Percentiles rank a stretch among this genome's conserved stretches.
Evolutionary conservation across 1,140 invertebrate species (phyloP).

Genomic region (Drosophila parvula): DNA sequence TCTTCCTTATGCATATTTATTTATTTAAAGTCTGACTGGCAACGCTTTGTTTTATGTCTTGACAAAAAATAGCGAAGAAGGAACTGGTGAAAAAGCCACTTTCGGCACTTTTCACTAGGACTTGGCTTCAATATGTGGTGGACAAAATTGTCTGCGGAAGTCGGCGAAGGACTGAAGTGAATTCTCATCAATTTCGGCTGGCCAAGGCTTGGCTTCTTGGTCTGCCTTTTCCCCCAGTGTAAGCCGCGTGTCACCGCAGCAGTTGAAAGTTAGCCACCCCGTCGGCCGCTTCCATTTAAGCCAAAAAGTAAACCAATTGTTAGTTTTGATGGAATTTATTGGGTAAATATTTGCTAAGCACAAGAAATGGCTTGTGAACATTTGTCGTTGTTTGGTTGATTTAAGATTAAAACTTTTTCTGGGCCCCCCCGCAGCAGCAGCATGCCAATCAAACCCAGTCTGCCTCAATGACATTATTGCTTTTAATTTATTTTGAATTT

Average conservation of each 20-base stretch:
- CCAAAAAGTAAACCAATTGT: slow-evolving; percentile 78
- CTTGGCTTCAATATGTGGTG: slow-evolving; percentile 50
- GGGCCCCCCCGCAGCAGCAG: neutral
- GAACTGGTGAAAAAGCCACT: too few species aligned
- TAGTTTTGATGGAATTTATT: slow-evolving; percentile 82
- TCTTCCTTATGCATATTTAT: slow-evolving; percentile 14
- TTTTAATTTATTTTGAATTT: slow-evolving; percentile 61
- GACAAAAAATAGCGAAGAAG: too few species aligned
- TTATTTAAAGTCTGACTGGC: slow-evolving; percentile 26
- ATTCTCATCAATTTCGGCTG: neutral
- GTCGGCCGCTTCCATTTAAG: slow-evolving; percentile 48
- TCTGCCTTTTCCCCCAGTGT: neutral
- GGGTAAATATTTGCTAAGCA: slow-evolving; percentile 74
- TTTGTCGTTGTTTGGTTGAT: slow-evolving; percentile 64
- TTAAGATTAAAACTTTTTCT: slow-evolving; percentile 74
- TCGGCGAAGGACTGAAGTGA: neutral
- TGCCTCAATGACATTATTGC: slow-evolving; percentile 52
- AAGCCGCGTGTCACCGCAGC: slow-evolving; percentile 22
- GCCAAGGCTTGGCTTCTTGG: neutral
- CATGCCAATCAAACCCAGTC: slow-evolving; percentile 28
- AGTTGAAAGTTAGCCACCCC: slow-evolving; percentile 21
- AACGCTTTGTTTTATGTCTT: too few species aligned
- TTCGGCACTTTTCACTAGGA: slow-evolving; percentile 18
- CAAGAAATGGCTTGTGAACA: slow-evolving; percentile 68
- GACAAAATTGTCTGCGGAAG: neutral